A percentile compares a stretch with the other conserved stretches of the same genome.
phyloP scores from a whole-genome alignment of 1,140 invertebrate species.

The Pseudomyrmex sp. region DNA sequence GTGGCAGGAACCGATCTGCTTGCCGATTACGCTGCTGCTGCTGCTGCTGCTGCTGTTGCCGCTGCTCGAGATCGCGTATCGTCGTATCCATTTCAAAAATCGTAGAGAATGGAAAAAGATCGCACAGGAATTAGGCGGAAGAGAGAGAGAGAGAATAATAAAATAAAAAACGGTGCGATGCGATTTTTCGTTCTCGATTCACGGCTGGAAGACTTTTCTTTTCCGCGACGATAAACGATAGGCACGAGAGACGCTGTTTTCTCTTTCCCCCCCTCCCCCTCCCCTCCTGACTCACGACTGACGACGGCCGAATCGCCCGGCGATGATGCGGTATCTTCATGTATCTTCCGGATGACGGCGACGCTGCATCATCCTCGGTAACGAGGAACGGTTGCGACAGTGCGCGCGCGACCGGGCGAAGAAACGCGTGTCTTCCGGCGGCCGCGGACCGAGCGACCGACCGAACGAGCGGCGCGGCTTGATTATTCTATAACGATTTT shows the following conservation, averaged over 20 bases:
- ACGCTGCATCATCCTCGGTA: constrained; percentile 36
- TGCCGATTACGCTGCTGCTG: constrained; percentile 65
- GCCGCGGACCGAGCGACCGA: constrained; percentile 6
- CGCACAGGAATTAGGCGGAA: background rate
- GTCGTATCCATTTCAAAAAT: constrained; percentile 80
- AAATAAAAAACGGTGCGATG: background rate
- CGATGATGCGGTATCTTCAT: constrained; percentile 32
- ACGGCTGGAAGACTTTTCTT: constrained; percentile 42
- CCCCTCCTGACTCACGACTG: too few species aligned
- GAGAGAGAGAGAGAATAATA: background rate
- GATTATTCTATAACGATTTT: constrained; percentile 81
- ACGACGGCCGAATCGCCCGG: constrained; percentile 14
- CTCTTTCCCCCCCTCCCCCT: background rate
- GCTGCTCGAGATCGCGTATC: constrained; percentile 69
- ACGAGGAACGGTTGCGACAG: constrained; percentile 12
- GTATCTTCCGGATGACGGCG: background rate
- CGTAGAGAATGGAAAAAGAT: constrained; percentile 13
- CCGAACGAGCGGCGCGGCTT: constrained; percentile 63
- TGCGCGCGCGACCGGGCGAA: constrained; percentile 28
- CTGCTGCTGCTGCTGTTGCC: constrained; percentile 31
- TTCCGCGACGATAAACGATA: background rate
- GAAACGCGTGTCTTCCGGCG: constrained; percentile 30
- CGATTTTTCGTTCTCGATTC: constrained; percentile 35
- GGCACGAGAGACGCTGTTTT: constrained; percentile 22
- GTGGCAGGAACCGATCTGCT: constrained; percentile 38